These are phyloP conservation scores for Eleginops maclovinus DNA, from an alignment of 2,113 vertebrate genomes.

Conservation along the genomic window DNA sequence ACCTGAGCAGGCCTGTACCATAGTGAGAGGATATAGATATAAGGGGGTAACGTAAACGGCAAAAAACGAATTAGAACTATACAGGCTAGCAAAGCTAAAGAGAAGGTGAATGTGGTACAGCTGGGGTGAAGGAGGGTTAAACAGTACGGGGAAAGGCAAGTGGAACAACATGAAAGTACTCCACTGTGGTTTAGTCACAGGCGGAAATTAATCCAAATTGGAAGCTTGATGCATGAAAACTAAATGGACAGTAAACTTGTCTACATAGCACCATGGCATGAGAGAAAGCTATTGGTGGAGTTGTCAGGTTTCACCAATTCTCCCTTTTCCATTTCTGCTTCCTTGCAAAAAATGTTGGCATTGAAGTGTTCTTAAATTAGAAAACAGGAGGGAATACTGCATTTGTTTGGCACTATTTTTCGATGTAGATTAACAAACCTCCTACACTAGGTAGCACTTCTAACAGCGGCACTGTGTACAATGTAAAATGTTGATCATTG, in stretches of 20 bases:
- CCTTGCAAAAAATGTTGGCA: too few species aligned
- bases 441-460: neutral
- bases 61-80: neutral
- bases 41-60: neutral
- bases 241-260: slow-evolving; percentile 5
- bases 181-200: neutral
- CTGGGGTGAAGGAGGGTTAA: neutral
- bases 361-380: too few species aligned
- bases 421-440: neutral
- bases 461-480: neutral
- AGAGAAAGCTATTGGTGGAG: slow-evolving; percentile 21
- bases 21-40: slow-evolving; percentile 1
- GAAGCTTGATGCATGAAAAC: slow-evolving; percentile 16
- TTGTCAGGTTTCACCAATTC: slow-evolving; percentile 16
- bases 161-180: slow-evolving; percentile 1
- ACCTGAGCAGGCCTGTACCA: slow-evolving; percentile 44
- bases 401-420: slow-evolving; percentile 3
- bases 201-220: slow-evolving; percentile 1
- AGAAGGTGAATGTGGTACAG: neutral
- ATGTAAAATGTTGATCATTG: too few species aligned
- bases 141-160: neutral
- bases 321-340: neutral
- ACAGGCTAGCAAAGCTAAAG: neutral
- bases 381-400: neutral
- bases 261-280: slow-evolving; percentile 7